Evolutionary conservation across 2,888 invertebrate species (phyloP).

Genomic region (Seira sanloemensis): DNA sequence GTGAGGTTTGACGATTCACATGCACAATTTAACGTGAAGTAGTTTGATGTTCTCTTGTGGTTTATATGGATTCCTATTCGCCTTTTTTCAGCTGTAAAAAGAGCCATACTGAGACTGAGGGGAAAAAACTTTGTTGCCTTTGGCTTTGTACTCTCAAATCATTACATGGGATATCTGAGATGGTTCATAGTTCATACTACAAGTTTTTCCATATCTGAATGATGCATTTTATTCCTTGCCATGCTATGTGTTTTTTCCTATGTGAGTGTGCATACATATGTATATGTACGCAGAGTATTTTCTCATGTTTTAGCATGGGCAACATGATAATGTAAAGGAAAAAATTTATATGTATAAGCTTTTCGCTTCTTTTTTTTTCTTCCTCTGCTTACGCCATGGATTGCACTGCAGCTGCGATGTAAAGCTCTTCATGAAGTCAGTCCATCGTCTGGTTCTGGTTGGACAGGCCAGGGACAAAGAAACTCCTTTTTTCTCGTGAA

Average conservation of each 20-base stretch:
- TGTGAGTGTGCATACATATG: neutral
- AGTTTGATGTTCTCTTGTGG: conserved; percentile 6
- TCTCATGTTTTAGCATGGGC: neutral
- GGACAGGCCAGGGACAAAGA: conserved; percentile 67
- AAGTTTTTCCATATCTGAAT: neutral
- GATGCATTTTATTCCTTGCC: conserved; percentile 2
- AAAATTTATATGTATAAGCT: too few species aligned
- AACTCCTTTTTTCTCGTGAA: conserved; percentile 51
- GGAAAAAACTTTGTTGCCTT: neutral
- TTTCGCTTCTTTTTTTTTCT: too few species aligned
- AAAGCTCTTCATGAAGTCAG: conserved; percentile 62
- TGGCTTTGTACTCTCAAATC: neutral
- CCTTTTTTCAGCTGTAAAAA: neutral
- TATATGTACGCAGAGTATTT: neutral
- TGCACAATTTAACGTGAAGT: conserved; percentile 16
- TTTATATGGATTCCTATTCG: neutral
- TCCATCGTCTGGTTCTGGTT: conserved; percentile 67
- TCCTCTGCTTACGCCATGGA: conserved; percentile 1
- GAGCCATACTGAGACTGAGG: neutral
- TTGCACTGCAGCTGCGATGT: conserved; percentile 65
- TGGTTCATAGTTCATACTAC: neutral
- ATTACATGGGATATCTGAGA: neutral
- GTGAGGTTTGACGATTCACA: neutral
- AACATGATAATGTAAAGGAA: neutral
- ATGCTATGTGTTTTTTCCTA: neutral